Evolutionary conservation across 2,113 vertebrate genomes (phyloP).

Genomic region (Rhinoderma darwinii): DNA sequence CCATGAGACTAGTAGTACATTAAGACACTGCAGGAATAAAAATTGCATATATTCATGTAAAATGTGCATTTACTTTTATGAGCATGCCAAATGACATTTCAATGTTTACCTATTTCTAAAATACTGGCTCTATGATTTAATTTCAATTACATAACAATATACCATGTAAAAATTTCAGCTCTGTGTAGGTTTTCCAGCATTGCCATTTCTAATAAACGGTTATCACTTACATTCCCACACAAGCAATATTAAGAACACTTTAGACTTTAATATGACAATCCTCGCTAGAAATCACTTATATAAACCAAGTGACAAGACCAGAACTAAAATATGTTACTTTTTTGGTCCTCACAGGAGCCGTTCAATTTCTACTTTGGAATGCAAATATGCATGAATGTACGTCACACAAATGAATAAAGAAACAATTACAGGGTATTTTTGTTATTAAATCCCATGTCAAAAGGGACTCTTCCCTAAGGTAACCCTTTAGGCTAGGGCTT

Average conservation of each 20-base stretch:
- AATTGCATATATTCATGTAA: slow-evolving; percentile 44
- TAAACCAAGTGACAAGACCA: not conserved
- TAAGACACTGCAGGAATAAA: slow-evolving; percentile 40
- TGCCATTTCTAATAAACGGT: not conserved
- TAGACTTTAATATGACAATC: not conserved
- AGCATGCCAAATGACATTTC: not conserved
- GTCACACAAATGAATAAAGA: not conserved
- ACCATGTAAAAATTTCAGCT: not conserved
- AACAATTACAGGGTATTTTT: too few relatives aligned
- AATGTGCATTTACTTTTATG: slow-evolving; percentile 35
- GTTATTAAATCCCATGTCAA: too few relatives aligned
- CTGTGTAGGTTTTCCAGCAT: not conserved
- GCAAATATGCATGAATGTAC: not conserved
- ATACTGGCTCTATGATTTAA: slow-evolving; percentile 6
- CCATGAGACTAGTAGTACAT: slow-evolving; percentile 37
- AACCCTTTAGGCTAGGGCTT: too few relatives aligned
- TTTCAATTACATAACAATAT: slow-evolving; percentile 28
- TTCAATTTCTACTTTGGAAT: not conserved
- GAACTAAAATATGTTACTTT: not conserved
- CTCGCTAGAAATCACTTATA: not conserved
- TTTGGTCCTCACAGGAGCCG: not conserved
- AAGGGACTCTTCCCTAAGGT: too few relatives aligned
- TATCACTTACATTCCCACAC: not conserved
- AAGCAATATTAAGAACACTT: not conserved
- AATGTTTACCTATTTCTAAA: slow-evolving; percentile 3